Evolutionary conservation across 2,888 invertebrate species (phyloP).

Genomic region (Metacarcinus magister): DNA sequence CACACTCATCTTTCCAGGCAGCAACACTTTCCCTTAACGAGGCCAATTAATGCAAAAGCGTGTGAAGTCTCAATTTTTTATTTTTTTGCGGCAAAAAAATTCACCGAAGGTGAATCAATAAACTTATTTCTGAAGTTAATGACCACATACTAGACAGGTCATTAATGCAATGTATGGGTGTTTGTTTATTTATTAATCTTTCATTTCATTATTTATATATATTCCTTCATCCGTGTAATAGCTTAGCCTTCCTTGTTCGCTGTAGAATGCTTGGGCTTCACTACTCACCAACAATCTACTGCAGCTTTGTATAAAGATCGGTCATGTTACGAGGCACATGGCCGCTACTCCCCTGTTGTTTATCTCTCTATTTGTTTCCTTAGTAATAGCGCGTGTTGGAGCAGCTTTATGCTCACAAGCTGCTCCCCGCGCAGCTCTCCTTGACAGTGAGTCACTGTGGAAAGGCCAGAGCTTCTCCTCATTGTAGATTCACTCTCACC

Average conservation of each 20-base stretch:
- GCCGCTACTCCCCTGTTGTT: neutral
- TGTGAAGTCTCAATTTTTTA: neutral
- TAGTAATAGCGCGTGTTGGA: neutral
- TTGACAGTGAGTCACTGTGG: neutral
- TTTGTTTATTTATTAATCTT: too few species aligned
- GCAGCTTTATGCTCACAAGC: neutral
- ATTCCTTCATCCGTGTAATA: too few species aligned
- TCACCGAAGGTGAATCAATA: too few species aligned
- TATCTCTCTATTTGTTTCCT: neutral
- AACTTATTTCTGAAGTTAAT: too few species aligned
- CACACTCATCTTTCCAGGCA: neutral
- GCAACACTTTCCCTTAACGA: too few species aligned
- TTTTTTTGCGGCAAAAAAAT: too few species aligned
- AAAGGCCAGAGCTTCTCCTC: neutral
- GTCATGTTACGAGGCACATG: neutral
- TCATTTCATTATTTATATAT: too few species aligned
- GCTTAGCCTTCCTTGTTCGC: neutral
- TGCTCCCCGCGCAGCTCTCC: neutral
- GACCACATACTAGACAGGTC: too few species aligned
- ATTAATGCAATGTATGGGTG: too few species aligned
- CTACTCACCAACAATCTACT: neutral
- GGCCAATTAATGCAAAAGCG: too few species aligned
- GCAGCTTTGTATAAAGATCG: neutral
- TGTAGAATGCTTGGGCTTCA: neutral
- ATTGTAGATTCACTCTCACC: too few species aligned